Conservation (phyloP, 2,888 invertebrate species). For the Acleris literana region DNA sequence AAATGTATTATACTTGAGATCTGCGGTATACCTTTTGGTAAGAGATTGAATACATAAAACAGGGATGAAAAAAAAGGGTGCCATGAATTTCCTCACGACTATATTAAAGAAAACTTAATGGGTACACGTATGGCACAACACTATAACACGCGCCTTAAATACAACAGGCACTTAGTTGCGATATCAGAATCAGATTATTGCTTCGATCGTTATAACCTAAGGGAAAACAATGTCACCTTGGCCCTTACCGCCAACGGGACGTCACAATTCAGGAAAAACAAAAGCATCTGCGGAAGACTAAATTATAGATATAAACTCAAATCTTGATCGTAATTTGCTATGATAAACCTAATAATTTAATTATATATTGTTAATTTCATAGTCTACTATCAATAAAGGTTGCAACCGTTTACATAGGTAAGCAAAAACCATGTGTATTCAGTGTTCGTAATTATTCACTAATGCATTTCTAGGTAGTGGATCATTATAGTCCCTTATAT, state of each 20-base stretch:
- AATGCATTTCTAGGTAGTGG: slow-evolving; percentile 53
- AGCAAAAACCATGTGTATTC: slow-evolving; percentile 43
- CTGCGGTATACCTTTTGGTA: slow-evolving; percentile 52
- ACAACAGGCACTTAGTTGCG: slow-evolving; percentile 65
- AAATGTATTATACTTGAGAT: slow-evolving; percentile 48
- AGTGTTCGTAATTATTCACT: slow-evolving; percentile 44
- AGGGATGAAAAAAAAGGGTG: slow-evolving; percentile 32
- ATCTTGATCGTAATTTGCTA: slow-evolving; percentile 24
- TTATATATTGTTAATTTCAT: slow-evolving; percentile 22
- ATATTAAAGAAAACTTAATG: slow-evolving; percentile 42
- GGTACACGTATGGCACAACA: slow-evolving; percentile 60
- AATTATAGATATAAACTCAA: slow-evolving; percentile 28
- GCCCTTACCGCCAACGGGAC: slow-evolving; percentile 57
- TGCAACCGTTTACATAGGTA: slow-evolving; percentile 31
- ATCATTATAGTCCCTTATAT: slow-evolving; percentile 41
- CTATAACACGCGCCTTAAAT: slow-evolving; percentile 52
- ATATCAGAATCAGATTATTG: slow-evolving; percentile 49
- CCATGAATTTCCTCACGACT: slow-evolving; percentile 26
- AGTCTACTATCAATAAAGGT: slow-evolving; percentile 18
- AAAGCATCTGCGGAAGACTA: slow-evolving; percentile 47
- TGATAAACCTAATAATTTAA: slow-evolving; percentile 22
- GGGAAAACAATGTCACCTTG: slow-evolving; percentile 42
- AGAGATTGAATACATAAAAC: slow-evolving; percentile 53
- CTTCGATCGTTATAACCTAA: slow-evolving; percentile 41
- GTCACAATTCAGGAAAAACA: slow-evolving; percentile 33